These are phyloP conservation scores for Spicauda simplicius DNA, from an alignment of 2,888 invertebrate genomes.

Conservation along the genomic window DNA sequence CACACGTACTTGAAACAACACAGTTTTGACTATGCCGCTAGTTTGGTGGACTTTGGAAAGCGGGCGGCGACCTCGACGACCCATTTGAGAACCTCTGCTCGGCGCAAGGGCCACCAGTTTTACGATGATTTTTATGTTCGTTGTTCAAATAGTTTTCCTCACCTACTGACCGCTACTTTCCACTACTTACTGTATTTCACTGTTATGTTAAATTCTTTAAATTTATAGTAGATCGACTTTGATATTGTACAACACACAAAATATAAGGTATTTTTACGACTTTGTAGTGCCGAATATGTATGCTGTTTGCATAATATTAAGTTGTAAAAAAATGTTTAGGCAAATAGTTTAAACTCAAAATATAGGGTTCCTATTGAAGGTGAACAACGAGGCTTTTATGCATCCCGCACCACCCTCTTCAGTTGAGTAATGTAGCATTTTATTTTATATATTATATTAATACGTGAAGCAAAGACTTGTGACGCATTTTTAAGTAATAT, in stretches of 20 bases:
- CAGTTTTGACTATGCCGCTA: constrained; percentile 38
- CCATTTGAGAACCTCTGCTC: constrained; percentile 25
- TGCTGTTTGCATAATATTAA: too few relatives aligned
- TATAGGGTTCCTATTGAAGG: too few relatives aligned
- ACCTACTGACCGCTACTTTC: constrained; percentile 27
- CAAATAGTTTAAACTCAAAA: too few relatives aligned
- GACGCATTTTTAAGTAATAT: too few relatives aligned
- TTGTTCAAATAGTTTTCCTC: constrained; percentile 20
- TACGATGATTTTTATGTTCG: constrained; percentile 31
- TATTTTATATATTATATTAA: too few relatives aligned
- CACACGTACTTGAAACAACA: not conserved
- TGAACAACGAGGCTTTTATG: too few relatives aligned
- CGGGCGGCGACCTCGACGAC: constrained; percentile 39
- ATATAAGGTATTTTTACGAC: too few relatives aligned
- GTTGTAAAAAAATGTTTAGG: too few relatives aligned
- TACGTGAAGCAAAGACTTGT: too few relatives aligned
- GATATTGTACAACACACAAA: not conserved
- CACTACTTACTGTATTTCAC: constrained; percentile 1
- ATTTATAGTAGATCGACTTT: not conserved
- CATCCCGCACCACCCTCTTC: too few relatives aligned
- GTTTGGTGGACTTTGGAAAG: constrained; percentile 29
- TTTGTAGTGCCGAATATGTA: too few relatives aligned
- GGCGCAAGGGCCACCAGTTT: constrained; percentile 32
- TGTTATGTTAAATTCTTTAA: constrained; percentile 2
- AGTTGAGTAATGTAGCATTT: too few relatives aligned